phyloP scores from a whole-genome alignment of 2,113 vertebrate species.

The Amphilophus citrinellus region DNA sequence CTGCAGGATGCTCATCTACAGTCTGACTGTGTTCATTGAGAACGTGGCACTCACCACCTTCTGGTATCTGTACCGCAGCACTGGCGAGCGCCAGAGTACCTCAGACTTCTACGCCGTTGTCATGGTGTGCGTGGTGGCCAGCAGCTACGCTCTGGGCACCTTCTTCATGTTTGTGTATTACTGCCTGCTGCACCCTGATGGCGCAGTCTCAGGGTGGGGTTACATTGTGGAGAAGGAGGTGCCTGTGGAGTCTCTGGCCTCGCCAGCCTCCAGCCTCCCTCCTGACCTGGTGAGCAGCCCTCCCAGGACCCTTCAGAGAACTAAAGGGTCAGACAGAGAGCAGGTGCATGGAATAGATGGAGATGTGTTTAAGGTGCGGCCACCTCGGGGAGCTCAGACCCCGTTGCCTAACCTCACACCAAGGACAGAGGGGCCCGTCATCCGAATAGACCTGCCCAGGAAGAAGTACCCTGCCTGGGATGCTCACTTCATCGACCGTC shows the following conservation, averaged over 20 bases:
- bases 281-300: conserved; percentile 89
- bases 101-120: conserved; percentile 91
- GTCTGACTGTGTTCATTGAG: conserved; percentile 88
- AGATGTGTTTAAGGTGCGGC: conserved; percentile 93
- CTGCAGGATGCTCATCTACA: conserved; percentile 93
- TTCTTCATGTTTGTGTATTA: conserved; percentile 99
- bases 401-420: conserved; percentile 79
- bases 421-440: conserved; percentile 94
- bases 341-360: conserved; percentile 83
- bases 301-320: conserved; percentile 94
- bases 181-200: conserved; percentile 95
- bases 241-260: conserved; percentile 70
- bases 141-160: conserved; percentile 95
- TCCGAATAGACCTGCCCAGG: conserved; percentile 96
- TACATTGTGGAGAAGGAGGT: conserved; percentile 80
- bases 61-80: conserved; percentile 90
- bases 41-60: conserved; percentile 91
- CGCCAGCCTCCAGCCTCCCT: conserved; percentile 73
- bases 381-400: conserved; percentile 80
- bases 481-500: conserved; percentile 95
- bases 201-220: conserved; percentile 87
- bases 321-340: conserved; percentile 91
- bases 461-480: conserved; percentile 99
- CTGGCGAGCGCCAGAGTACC: conserved; percentile 48
- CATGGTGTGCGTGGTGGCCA: conserved; percentile 92